Conservation (phyloP, 64 coral and sea anemone genomes). For the Cladopsammia gracilis region DNA sequence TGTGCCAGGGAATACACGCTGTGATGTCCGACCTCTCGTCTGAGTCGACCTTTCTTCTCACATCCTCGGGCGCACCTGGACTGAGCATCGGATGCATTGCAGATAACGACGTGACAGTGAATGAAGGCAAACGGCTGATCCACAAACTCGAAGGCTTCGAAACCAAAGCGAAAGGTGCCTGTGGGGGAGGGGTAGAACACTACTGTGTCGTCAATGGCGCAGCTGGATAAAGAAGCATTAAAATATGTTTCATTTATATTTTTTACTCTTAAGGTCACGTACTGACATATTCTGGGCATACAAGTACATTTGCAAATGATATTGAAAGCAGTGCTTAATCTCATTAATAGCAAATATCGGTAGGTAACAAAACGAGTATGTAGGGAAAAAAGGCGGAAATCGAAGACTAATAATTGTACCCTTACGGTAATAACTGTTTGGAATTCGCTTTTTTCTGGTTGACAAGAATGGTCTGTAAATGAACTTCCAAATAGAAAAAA, state of each 20-base stretch:
- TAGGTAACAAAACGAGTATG: no score
- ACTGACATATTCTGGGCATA: no score
- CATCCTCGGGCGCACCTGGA: constrained; percentile 1
- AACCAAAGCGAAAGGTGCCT: background rate
- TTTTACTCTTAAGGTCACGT: no score
- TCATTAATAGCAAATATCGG: no score
- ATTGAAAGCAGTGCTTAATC: no score
- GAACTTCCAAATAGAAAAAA: no score
- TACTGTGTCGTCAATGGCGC: background rate
- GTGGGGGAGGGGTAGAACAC: background rate
- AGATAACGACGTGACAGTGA: constrained; percentile 5
- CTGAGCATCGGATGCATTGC: background rate
- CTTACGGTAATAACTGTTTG: no score
- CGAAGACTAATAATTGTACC: no score
- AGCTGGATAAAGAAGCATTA: background rate
- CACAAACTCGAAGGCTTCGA: background rate
- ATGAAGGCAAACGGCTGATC: constrained; percentile 10
- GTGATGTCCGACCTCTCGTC: background rate
- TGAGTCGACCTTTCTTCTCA: background rate
- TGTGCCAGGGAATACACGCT: background rate
- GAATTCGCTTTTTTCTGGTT: no score
- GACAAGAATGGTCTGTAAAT: no score
- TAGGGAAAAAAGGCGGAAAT: no score
- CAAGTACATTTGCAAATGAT: no score
- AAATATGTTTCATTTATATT: background rate